Percentiles rank a stretch among this genome's conserved stretches.
Evolutionary conservation across 1,140 invertebrate genomes (phyloP).

Genomic region (Pararge aegeria): DNA sequence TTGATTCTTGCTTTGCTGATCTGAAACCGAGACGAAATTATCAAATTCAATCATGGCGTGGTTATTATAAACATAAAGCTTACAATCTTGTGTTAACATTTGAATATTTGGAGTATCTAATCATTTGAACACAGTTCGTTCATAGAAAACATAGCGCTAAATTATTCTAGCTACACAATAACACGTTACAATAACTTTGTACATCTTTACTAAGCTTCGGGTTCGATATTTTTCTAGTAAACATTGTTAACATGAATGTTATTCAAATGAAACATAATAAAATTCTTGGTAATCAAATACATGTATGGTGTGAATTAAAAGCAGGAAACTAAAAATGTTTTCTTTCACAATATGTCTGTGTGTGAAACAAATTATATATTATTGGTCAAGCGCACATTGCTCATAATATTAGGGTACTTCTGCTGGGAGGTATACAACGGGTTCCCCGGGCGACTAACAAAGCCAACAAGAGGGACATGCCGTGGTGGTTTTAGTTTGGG

Average conservation of each 20-base stretch:
- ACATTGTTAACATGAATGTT: constrained; percentile 12
- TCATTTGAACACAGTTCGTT: background rate
- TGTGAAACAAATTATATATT: no score
- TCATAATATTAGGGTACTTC: no score
- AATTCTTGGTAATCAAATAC: background rate
- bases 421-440: no score
- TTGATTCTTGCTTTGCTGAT: no score
- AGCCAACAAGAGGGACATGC: no score
- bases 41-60: no score
- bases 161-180: constrained; percentile 72
- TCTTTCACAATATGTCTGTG: background rate
- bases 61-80: background rate
- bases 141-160: constrained; percentile 41
- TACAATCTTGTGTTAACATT: background rate
- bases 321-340: background rate
- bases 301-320: constrained; percentile 3
- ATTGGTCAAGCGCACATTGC: no score
- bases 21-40: no score
- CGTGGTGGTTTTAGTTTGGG: no score
- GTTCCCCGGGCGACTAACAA: no score
- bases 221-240: constrained; percentile 42
- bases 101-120: background rate
- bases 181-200: constrained; percentile 68
- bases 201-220: constrained; percentile 70
- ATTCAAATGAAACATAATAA: constrained; percentile 1